These are phyloP conservation scores for Drosophila koepferae DNA, from an alignment of 2,888 invertebrate genomes.

Conservation along the genomic window DNA sequence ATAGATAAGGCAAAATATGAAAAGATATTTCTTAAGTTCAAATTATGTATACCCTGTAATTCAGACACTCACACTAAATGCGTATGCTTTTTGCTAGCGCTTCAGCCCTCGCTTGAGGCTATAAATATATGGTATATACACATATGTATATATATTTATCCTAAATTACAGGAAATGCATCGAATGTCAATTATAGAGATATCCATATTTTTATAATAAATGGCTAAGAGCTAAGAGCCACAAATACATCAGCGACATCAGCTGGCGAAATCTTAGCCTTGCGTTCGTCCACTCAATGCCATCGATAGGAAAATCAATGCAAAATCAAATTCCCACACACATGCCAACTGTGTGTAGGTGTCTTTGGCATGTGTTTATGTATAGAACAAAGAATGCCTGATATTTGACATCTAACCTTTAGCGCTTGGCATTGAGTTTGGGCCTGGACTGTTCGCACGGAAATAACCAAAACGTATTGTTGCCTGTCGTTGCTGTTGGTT, in stretches of 20 bases:
- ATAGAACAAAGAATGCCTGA: conserved; percentile 31
- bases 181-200: not conserved
- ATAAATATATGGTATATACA: too few species aligned
- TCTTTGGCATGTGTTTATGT: conserved; percentile 12
- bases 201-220: conserved; percentile 3
- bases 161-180: not conserved
- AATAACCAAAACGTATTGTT: conserved; percentile 30
- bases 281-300: conserved; percentile 35
- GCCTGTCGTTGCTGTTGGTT: not conserved
- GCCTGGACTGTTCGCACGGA: conserved; percentile 20
- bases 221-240: not conserved
- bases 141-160: too few species aligned
- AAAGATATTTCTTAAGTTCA: not conserved
- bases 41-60: not conserved
- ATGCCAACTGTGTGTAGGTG: conserved; percentile 3
- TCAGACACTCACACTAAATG: not conserved
- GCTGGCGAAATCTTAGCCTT: conserved; percentile 29
- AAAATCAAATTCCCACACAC: conserved; percentile 43
- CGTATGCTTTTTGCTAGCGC: not conserved
- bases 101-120: too few species aligned
- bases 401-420: conserved; percentile 65
- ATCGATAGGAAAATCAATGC: conserved; percentile 60
- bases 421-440: conserved; percentile 56
- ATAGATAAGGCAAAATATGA: too few species aligned
- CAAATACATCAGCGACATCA: not conserved